Conservation (phyloP, 2,888 invertebrate genomes). For the Drosophila fulvimacula region DNA sequence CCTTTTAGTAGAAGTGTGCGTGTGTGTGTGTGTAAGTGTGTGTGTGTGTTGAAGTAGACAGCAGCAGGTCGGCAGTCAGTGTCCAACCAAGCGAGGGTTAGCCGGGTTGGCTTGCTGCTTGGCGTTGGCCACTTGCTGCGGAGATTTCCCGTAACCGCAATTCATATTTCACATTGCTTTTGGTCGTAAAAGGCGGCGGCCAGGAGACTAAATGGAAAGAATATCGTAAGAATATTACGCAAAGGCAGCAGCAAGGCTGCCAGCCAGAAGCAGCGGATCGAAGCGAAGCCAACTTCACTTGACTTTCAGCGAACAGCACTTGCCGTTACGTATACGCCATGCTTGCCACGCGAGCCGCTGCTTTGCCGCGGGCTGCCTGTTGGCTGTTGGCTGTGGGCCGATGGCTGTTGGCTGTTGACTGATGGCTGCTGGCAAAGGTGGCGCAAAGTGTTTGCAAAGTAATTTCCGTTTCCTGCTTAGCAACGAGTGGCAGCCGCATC, state of each 20-base stretch:
- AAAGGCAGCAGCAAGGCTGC: slow-evolving; percentile 37
- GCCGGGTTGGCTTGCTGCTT: slow-evolving; percentile 22
- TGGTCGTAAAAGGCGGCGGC: slow-evolving; percentile 57
- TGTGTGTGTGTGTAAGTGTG: slow-evolving; percentile 12
- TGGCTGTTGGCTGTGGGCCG: neutral
- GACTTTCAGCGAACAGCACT: slow-evolving; percentile 52
- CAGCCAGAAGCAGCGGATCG: neutral
- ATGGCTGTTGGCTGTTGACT: no score
- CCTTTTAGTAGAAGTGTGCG: slow-evolving; percentile 33
- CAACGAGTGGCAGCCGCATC: slow-evolving; percentile 68
- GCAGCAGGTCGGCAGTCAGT: slow-evolving; percentile 27
- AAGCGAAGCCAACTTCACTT: slow-evolving; percentile 56
- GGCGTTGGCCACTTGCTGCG: slow-evolving; percentile 37
- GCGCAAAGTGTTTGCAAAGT: slow-evolving; percentile 78
- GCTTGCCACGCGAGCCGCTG: slow-evolving; percentile 42
- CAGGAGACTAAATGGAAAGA: slow-evolving; percentile 51
- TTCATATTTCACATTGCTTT: slow-evolving; percentile 76
- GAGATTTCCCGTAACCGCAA: slow-evolving; percentile 73
- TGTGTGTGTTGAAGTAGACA: slow-evolving; percentile 43
- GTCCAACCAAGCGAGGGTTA: slow-evolving; percentile 31
- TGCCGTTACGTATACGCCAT: slow-evolving; percentile 48
- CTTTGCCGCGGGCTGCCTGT: slow-evolving; percentile 1
- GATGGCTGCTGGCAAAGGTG: slow-evolving; percentile 40
- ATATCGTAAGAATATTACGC: slow-evolving; percentile 67
- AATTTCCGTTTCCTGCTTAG: slow-evolving; percentile 80